These are phyloP conservation scores for Trichoplusia ni DNA, from an alignment of 1,140 invertebrate genomes.

Conservation along the genomic window DNA sequence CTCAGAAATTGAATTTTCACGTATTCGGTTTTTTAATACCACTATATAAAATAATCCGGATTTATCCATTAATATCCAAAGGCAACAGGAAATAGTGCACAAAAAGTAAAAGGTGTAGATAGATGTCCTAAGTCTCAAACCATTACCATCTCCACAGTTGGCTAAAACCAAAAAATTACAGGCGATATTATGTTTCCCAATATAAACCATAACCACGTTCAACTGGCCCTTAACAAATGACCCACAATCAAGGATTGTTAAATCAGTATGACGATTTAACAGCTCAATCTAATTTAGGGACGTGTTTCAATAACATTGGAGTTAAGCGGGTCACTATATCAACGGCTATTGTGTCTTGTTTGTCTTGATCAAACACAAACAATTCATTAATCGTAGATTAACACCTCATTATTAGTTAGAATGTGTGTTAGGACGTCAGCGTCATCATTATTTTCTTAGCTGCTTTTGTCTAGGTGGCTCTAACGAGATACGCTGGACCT, in stretches of 20 bases:
- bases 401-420: background rate
- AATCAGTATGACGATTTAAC: slow-evolving; percentile 18
- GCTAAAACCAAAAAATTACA: background rate
- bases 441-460: too few relatives aligned
- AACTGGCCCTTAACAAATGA: slow-evolving; percentile 6
- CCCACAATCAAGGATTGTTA: slow-evolving; percentile 30
- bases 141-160: too few relatives aligned
- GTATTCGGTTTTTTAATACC: too few relatives aligned
- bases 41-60: too few relatives aligned
- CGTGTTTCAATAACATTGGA: slow-evolving; percentile 13
- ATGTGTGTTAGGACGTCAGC: background rate
- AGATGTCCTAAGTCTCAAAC: too few relatives aligned
- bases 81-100: too few relatives aligned
- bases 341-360: background rate
- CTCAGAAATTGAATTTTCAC: too few relatives aligned
- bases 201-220: background rate
- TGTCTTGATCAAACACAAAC: background rate
- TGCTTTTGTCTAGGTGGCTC: too few relatives aligned
- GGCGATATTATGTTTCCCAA: background rate
- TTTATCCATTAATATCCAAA: too few relatives aligned
- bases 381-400: background rate
- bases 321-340: background rate
- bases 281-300: slow-evolving; percentile 30
- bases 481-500: too few relatives aligned
- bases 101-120: too few relatives aligned